Percentiles rank a stretch among this genome's conserved stretches.
Evolutionary conservation across 2,113 vertebrate genomes (phyloP).

Genomic region (Engystomops pustulosus): DNA sequence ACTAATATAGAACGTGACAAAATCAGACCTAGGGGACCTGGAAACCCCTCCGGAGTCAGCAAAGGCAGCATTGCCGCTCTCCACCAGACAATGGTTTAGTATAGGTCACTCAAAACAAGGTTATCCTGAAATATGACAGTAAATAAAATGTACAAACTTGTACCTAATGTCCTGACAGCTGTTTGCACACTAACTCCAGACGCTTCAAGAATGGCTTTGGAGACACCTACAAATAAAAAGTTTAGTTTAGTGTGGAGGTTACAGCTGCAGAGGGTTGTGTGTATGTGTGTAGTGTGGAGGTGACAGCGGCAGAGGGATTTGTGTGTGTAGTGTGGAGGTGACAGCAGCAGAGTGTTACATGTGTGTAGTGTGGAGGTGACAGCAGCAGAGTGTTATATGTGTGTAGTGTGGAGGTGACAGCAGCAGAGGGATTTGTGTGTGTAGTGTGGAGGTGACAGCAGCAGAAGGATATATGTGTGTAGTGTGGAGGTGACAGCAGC

Average conservation of each 20-base stretch:
- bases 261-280: background rate
- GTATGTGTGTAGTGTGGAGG: background rate
- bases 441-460: background rate
- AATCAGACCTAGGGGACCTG: too few relatives aligned
- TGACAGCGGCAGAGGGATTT: background rate
- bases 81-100: too few relatives aligned
- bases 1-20: too few relatives aligned
- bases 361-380: background rate
- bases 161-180: slow-evolving; percentile 76
- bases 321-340: background rate
- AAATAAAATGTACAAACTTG: slow-evolving; percentile 35
- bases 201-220: slow-evolving; percentile 83
- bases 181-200: slow-evolving; percentile 77
- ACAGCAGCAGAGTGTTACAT: background rate
- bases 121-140: too few relatives aligned
- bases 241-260: background rate
- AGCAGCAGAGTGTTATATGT: background rate
- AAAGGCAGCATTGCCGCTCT: too few relatives aligned
- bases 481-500: background rate
- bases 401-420: background rate
- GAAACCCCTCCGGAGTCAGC: too few relatives aligned
- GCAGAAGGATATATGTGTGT: background rate
- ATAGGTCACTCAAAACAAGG: too few relatives aligned
- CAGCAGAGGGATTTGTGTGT: background rate
- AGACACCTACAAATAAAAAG: slow-evolving; percentile 77